Conservation (phyloP, 1,140 invertebrate genomes). For the Kradibia gibbosae region DNA sequence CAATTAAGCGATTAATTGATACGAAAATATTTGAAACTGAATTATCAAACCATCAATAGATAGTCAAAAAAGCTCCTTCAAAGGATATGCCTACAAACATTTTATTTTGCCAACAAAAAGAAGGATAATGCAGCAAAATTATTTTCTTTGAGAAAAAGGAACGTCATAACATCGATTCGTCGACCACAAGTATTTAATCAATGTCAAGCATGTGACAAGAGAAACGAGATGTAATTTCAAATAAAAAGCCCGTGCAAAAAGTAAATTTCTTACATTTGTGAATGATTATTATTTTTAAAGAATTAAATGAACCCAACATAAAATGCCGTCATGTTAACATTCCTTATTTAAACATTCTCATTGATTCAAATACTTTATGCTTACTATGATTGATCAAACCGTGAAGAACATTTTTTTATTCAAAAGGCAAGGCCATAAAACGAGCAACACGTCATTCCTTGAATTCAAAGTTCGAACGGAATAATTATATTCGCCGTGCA, state of each 20-base stretch:
- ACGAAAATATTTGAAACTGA: too few relatives aligned
- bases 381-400: conserved; percentile 9
- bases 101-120: background rate
- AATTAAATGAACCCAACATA: background rate
- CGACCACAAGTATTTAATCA: background rate
- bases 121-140: background rate
- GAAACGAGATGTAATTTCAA: background rate
- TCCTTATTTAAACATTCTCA: conserved; percentile 20
- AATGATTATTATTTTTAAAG: conserved; percentile 3
- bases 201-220: background rate
- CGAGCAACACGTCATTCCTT: conserved; percentile 37
- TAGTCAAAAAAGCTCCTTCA: too few relatives aligned
- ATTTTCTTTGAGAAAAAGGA: background rate
- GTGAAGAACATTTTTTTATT: conserved; percentile 19
- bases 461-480: conserved; percentile 44
- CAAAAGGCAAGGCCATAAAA: conserved; percentile 18
- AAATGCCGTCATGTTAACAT: background rate
- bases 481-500: conserved; percentile 33
- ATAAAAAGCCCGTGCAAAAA: background rate
- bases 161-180: background rate
- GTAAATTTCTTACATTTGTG: background rate
- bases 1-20: too few relatives aligned
- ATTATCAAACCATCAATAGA: too few relatives aligned
- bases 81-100: too few relatives aligned
- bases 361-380: conserved; percentile 8